Evolutionary conservation across 1,140 invertebrate species (phyloP), one percentile per base, ranked within the genome.

Genomic region (Palaemon carinicauda): DNA sequence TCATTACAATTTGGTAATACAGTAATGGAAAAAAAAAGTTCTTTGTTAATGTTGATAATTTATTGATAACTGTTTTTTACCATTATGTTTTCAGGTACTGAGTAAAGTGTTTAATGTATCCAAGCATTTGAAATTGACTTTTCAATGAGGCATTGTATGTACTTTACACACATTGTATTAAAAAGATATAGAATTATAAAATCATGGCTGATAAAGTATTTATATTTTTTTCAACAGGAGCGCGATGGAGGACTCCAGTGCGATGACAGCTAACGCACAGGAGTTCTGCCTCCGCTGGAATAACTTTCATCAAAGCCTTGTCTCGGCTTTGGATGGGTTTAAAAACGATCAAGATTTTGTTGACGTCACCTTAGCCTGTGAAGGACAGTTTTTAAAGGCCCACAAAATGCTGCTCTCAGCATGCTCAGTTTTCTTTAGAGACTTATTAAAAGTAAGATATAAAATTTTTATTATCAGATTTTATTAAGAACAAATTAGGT

Each of bases 341-440:
- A 91, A 96, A 90, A 93, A 95, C 91, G 94, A 94, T 90, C 94
- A 95, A 89, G 95, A 96, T 91, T 93, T 97, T 88, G 96, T 96
- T 24, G 96, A 97, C 92, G 96, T 97, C 87, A 97, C 96, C 50
- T 92, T 97, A 84, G 96, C 96, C 84, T 96, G 95, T 90, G 96
- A 96, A 90, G 95, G 96, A 88, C 94, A 94, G 92, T 94, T 95
- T 90, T 92, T 97, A 82, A 95, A 96, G 91, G 96, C 96, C 73
- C 96, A 97, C 91, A 96, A 96, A 93, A 94, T 97, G 90, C 95
- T 97, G 88, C 92, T 96, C 89, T 96, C 95, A 88, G 94, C 96
- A 88, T 96, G 96, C 91, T 96, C 95, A 91, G 95, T 95, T 77
- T 97, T 96, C 93, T 97, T 97, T 92, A 95, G 95, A 92, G 95